Evolutionary conservation across 2,797 vertebrate species (phyloP).

Genomic region (Xenops minutus): DNA sequence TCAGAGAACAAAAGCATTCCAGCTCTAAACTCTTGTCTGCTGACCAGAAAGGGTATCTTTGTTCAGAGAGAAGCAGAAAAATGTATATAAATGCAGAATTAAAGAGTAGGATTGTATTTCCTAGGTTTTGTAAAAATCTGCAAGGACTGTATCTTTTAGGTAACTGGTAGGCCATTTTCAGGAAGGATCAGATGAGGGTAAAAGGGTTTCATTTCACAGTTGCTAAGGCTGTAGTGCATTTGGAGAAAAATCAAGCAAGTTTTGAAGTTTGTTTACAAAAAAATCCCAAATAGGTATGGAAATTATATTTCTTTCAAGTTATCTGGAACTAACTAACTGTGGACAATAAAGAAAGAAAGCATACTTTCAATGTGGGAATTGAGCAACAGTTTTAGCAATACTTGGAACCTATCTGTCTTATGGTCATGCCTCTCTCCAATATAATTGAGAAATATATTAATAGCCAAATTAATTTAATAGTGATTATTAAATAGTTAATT

Average conservation of each 20-base stretch:
- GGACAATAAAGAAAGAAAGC: background rate
- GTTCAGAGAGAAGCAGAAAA: background rate
- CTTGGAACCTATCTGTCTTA: background rate
- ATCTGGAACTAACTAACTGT: background rate
- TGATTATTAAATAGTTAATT: no score
- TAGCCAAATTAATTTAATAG: background rate
- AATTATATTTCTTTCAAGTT: background rate
- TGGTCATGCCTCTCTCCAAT: background rate
- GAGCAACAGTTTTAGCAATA: background rate
- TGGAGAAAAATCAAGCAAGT: background rate
- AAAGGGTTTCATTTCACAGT: background rate
- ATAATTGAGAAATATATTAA: background rate
- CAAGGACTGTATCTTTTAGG: background rate
- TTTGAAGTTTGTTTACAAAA: background rate
- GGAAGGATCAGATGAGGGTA: background rate
- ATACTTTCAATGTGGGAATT: background rate
- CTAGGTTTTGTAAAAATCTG: background rate
- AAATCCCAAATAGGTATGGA: fast-evolving
- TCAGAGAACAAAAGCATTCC: background rate
- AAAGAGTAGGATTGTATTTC: background rate
- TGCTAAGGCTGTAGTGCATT: background rate
- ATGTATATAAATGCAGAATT: background rate
- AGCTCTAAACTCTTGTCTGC: background rate
- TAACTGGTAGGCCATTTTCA: background rate
- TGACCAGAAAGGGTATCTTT: background rate